Percentiles rank a stretch among this genome's conserved stretches.
Conservation (phyloP, 92 coral and sea anemone genomes). For the Heteractis magnifica region DNA sequence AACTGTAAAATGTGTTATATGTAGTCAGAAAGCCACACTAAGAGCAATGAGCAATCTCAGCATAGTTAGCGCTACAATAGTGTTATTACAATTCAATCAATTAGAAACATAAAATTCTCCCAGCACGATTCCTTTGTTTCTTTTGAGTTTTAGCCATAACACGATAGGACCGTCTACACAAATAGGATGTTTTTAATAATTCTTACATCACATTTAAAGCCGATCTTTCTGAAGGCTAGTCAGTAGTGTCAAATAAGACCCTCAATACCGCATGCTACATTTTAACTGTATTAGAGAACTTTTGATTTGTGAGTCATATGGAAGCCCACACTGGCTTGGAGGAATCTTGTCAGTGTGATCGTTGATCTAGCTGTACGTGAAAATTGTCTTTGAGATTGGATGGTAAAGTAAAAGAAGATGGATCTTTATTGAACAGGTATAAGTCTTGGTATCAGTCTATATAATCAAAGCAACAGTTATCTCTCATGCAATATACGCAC, state of each 20-base stretch:
- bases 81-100: neutral
- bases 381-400: neutral
- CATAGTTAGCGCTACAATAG: neutral
- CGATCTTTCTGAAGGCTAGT: neutral
- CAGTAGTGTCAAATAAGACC: neutral
- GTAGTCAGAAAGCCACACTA: neutral
- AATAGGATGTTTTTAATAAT: slow-evolving; percentile 3
- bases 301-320: neutral
- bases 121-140: neutral
- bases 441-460: neutral
- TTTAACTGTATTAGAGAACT: neutral
- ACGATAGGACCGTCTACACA: neutral
- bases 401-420: neutral
- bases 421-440: neutral
- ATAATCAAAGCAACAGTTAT: slow-evolving; percentile 1
- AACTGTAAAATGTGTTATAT: neutral
- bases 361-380: neutral
- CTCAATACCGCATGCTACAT: neutral
- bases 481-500: neutral
- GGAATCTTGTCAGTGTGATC: neutral
- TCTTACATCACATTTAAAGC: neutral
- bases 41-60: neutral
- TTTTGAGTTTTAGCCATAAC: neutral
- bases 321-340: neutral
- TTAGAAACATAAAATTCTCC: neutral